phyloP scores from a whole-genome alignment of 2,888 invertebrate species.

The Cheilosia vernalis region DNA sequence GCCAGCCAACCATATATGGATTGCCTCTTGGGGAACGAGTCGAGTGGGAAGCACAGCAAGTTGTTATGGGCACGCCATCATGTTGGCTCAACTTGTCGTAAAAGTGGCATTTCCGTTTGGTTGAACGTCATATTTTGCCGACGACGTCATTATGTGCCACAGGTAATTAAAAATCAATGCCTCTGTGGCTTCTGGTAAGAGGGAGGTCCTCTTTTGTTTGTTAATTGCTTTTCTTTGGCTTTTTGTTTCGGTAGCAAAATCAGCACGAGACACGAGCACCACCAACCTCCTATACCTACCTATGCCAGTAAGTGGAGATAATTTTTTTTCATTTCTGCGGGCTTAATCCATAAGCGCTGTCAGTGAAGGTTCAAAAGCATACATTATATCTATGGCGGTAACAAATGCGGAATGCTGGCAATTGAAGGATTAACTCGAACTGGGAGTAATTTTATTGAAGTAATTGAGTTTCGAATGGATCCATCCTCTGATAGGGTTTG shows the following conservation, averaged over 20 bases:
- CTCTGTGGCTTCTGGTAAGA: constrained; percentile 21
- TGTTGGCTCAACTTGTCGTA: constrained; percentile 58
- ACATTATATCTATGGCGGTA: constrained; percentile 1
- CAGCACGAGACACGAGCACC: constrained; percentile 1
- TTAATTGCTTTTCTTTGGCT: constrained; percentile 55
- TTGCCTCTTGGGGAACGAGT: constrained; percentile 28
- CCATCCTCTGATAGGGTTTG: too few relatives aligned
- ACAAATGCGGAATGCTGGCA: constrained; percentile 1
- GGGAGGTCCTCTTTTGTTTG: constrained; percentile 30
- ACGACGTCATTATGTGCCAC: constrained; percentile 61
- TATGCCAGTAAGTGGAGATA: background rate
- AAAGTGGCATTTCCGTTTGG: constrained; percentile 61
- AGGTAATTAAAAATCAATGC: constrained; percentile 71
- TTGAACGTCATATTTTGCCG: constrained; percentile 60
- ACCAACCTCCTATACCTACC: constrained; percentile 27
- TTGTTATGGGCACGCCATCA: constrained; percentile 38
- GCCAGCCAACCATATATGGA: background rate
- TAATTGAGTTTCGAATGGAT: background rate
- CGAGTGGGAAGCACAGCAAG: constrained; percentile 15
- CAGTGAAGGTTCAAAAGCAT: constrained; percentile 3
- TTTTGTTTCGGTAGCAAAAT: constrained; percentile 10
- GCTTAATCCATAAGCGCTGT: constrained; percentile 15
- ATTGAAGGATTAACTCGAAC: background rate
- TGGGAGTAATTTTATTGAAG: background rate
- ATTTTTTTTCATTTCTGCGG: constrained; percentile 26